Evolutionary conservation across 2,113 vertebrate genomes (phyloP).

Genomic region (Oryctolagus cuniculus): DNA sequence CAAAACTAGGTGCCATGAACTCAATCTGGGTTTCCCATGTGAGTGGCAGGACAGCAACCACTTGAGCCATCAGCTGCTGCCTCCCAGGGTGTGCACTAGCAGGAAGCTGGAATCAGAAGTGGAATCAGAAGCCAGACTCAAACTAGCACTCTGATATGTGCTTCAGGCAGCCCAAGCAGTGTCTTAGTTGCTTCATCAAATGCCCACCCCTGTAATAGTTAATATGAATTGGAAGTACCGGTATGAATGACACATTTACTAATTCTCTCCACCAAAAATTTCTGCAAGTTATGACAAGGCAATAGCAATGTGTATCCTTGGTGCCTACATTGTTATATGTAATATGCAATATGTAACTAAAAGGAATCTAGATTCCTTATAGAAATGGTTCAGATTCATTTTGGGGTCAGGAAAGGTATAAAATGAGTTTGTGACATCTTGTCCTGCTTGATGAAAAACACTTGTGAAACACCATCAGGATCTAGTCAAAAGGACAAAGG

Average conservation of each 20-base stretch:
- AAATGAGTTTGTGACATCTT: slow-evolving; percentile 6
- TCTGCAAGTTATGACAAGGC: neutral
- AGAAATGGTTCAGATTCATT: slow-evolving; percentile 20
- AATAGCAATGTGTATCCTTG: neutral
- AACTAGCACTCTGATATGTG: too few relatives aligned
- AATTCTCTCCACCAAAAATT: neutral
- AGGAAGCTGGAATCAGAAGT: too few relatives aligned
- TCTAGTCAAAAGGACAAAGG: slow-evolving; percentile 18
- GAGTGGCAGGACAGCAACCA: too few relatives aligned
- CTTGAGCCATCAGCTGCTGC: too few relatives aligned
- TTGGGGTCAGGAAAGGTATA: neutral
- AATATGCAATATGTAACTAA: neutral
- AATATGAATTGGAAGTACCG: neutral
- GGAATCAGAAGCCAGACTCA: too few relatives aligned
- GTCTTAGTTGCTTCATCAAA: too few relatives aligned
- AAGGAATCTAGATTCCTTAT: neutral
- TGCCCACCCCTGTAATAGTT: neutral
- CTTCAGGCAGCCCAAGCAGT: too few relatives aligned
- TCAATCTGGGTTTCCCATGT: too few relatives aligned
- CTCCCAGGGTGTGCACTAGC: too few relatives aligned
- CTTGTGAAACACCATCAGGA: neutral
- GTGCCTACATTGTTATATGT: neutral
- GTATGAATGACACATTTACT: neutral
- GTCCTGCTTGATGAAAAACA: neutral
- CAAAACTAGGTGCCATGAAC: too few relatives aligned